phyloP scores from a whole-genome alignment of 2,113 vertebrate genomes.

The Arenaria interpres region DNA sequence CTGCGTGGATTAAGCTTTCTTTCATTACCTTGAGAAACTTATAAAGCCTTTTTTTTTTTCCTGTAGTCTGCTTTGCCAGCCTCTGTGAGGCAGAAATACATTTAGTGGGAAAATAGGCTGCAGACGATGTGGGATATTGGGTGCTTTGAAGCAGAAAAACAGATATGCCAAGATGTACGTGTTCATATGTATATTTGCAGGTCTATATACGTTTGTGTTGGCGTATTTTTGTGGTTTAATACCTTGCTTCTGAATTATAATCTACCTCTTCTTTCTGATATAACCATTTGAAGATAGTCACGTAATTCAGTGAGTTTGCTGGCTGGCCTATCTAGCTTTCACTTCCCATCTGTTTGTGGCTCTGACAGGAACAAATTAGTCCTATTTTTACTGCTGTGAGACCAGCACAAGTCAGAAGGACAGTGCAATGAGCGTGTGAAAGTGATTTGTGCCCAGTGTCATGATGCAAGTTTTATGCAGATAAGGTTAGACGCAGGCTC shows the following conservation, averaged over 20 bases:
- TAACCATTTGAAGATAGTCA: not conserved
- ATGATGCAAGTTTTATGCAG: not conserved
- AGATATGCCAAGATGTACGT: not conserved
- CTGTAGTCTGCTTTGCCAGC: not conserved
- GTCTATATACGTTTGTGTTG: not conserved
- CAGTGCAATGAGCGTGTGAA: not conserved
- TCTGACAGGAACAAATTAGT: not conserved
- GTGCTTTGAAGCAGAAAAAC: not conserved
- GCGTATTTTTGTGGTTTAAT: not conserved
- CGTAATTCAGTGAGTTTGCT: not conserved
- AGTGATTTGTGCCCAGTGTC: not conserved
- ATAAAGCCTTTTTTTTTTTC: not conserved
- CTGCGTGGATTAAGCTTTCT: not conserved
- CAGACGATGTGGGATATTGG: not conserved
- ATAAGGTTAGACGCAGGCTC: not conserved
- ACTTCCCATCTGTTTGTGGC: not conserved
- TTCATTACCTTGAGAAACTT: conserved; percentile 7
- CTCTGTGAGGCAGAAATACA: not conserved
- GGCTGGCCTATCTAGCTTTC: not conserved
- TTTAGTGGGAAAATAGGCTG: not conserved
- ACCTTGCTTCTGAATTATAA: not conserved
- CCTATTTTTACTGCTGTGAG: not conserved
- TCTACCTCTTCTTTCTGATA: not conserved
- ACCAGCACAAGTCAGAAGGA: not conserved
- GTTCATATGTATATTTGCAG: not conserved